Evolutionary conservation across 2,797 vertebrate genomes (phyloP).

Genomic region (Ptychobarbus kaznakovi): DNA sequence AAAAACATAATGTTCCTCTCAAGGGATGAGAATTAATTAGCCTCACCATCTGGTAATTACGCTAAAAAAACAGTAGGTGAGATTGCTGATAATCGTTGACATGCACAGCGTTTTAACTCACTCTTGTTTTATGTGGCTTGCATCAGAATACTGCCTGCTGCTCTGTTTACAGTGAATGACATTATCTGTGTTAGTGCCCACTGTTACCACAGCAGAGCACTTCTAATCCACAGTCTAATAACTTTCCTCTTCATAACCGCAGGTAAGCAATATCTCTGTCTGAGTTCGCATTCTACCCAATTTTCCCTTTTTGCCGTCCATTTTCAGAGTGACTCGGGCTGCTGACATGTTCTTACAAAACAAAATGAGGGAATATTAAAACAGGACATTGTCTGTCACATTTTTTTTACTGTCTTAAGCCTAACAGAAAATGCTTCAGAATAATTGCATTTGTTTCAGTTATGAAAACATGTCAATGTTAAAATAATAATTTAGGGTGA

Average conservation of each 20-base stretch:
- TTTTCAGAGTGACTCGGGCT: background rate
- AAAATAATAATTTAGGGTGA: background rate
- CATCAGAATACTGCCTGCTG: slow-evolving; percentile 17
- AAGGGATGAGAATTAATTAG: slow-evolving; percentile 50
- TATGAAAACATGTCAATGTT: background rate
- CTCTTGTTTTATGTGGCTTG: slow-evolving; percentile 17
- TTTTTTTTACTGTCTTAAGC: background rate
- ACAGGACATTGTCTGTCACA: background rate
- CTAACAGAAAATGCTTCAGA: background rate
- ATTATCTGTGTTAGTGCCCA: slow-evolving; percentile 9
- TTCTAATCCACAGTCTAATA: slow-evolving; percentile 23
- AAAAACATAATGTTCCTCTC: slow-evolving; percentile 41
- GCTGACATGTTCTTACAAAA: background rate
- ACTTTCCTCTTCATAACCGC: slow-evolving; percentile 4
- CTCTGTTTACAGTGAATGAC: slow-evolving; percentile 33
- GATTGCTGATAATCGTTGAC: slow-evolving; percentile 36
- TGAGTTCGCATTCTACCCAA: background rate
- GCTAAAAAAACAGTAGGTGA: slow-evolving; percentile 42
- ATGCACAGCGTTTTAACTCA: slow-evolving; percentile 1
- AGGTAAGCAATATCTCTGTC: slow-evolving; percentile 8
- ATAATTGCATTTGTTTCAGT: background rate
- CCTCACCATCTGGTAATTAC: slow-evolving; percentile 39
- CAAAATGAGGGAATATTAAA: background rate
- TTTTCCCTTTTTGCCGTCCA: background rate
- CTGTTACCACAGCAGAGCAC: slow-evolving; percentile 23